Percentiles rank a stretch among this genome's conserved stretches.
Evolutionary conservation across 2,797 vertebrate species (phyloP).

Genomic region (Spinus pinus): DNA sequence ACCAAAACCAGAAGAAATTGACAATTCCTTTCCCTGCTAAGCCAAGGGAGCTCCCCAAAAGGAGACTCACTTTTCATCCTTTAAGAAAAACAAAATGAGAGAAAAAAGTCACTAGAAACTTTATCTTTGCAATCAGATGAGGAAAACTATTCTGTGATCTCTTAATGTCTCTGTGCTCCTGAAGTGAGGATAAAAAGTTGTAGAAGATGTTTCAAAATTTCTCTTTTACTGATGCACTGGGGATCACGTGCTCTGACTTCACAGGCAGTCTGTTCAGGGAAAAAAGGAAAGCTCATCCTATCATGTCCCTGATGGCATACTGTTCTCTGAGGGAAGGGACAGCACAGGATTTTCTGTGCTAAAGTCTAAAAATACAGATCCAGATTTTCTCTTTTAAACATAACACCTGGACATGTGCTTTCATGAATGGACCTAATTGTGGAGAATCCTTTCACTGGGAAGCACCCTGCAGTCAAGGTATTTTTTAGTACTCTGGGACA

Average conservation of each 20-base stretch:
- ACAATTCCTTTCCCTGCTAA: background rate
- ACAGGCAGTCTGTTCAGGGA: background rate
- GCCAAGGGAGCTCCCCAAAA: background rate
- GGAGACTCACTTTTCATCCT: background rate
- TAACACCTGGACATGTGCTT: background rate
- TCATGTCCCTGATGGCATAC: background rate
- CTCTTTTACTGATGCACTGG: background rate
- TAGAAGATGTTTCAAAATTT: background rate
- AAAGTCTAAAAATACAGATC: conserved; percentile 23
- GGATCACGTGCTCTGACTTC: background rate
- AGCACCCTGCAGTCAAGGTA: background rate
- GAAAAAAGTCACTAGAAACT: background rate
- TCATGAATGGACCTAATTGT: background rate
- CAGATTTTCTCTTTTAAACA: background rate
- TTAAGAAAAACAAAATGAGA: background rate
- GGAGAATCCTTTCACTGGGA: background rate
- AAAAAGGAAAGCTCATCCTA: background rate
- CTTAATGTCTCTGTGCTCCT: background rate
- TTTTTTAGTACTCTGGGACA: background rate
- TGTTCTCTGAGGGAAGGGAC: background rate
- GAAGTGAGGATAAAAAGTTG: background rate
- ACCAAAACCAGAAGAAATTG: background rate
- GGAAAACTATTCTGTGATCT: background rate
- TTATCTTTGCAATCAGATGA: background rate
- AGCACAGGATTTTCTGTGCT: background rate